phyloP scores from a whole-genome alignment of 2,113 vertebrate species.

The Laticauda colubrina region DNA sequence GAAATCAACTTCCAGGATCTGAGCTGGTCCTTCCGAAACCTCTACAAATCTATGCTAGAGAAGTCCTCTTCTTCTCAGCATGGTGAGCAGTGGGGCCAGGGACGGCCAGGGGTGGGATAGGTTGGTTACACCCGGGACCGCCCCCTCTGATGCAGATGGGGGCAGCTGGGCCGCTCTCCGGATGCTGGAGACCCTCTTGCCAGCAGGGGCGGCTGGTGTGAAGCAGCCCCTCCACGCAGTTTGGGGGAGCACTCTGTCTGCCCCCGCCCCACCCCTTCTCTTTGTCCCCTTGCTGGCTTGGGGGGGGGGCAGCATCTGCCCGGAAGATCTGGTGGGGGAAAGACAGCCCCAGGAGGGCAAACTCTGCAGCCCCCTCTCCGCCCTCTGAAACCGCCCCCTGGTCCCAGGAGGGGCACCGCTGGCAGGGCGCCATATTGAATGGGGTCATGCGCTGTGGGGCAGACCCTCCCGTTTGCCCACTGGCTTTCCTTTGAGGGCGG shows the following conservation, averaged over 20 bases:
- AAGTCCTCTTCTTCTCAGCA: constrained; percentile 85
- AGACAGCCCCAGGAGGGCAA: neutral
- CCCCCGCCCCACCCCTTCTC: neutral
- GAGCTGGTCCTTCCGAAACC: constrained; percentile 92
- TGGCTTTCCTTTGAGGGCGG: neutral
- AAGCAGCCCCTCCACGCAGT: neutral
- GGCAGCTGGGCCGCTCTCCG: neutral
- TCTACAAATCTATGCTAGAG: constrained; percentile 90
- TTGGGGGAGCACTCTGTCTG: neutral
- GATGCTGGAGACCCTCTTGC: neutral
- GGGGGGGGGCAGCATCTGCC: neutral
- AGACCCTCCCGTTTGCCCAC: too few species aligned
- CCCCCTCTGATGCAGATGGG: neutral
- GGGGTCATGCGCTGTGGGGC: neutral
- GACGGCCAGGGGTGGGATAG: neutral
- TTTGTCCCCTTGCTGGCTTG: neutral
- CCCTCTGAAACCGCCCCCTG: neutral
- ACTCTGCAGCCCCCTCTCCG: too few species aligned
- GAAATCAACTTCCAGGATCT: constrained; percentile 91
- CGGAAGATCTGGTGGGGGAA: neutral
- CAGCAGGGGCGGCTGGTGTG: neutral
- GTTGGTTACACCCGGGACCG: too few species aligned
- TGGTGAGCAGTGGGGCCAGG: constrained; percentile 66
- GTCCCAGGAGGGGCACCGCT: neutral
- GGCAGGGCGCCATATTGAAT: neutral